Percentiles rank a stretch among this genome's conserved stretches.
These are phyloP conservation scores for Beroe ovata DNA, from an alignment of 37 sponge, comb jelly and placozoan genomes.

Conservation along the genomic window DNA sequence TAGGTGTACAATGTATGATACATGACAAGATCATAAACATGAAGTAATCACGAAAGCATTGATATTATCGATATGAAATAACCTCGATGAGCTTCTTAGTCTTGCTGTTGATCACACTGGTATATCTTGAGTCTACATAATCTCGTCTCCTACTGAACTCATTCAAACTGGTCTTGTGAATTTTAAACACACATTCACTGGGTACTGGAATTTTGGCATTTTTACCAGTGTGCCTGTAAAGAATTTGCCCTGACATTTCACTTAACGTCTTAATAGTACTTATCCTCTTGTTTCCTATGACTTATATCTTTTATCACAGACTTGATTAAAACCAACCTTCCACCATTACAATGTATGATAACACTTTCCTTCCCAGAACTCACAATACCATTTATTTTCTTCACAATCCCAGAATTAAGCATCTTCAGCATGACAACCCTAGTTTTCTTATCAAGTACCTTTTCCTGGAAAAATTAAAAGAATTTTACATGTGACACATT, in stretches of 20 bases:
- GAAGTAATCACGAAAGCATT: too few species aligned
- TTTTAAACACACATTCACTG: conserved; percentile 89
- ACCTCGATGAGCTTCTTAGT: conserved; percentile 60
- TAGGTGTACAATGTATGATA: too few species aligned
- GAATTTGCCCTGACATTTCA: too few species aligned
- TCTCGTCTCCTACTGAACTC: conserved; percentile 91
- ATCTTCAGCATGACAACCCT: conserved; percentile 86
- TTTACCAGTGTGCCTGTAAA: conserved; percentile 9
- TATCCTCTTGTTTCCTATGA: too few species aligned
- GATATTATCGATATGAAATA: too few species aligned
- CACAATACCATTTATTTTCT: conserved; percentile 84
- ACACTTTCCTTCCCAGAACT: conserved; percentile 95
- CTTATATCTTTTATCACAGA: too few species aligned
- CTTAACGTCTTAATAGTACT: too few species aligned
- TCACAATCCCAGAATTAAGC: conserved; percentile 79
- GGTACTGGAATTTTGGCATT: conserved; percentile 69
- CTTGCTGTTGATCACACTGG: conserved; percentile 68
- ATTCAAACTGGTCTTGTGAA: conserved; percentile 96
- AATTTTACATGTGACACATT: too few species aligned
- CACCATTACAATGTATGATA: conserved; percentile 88
- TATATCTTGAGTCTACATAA: conserved; percentile 93
- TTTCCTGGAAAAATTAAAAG: conserved; percentile 62
- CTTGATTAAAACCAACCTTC: too few species aligned
- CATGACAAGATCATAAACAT: too few species aligned
- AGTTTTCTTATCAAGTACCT: conserved; percentile 87